Evolutionary conservation across 2,888 invertebrate species (phyloP), one percentile per base, ranked within the genome.

Genomic region (Eurois occulta): DNA sequence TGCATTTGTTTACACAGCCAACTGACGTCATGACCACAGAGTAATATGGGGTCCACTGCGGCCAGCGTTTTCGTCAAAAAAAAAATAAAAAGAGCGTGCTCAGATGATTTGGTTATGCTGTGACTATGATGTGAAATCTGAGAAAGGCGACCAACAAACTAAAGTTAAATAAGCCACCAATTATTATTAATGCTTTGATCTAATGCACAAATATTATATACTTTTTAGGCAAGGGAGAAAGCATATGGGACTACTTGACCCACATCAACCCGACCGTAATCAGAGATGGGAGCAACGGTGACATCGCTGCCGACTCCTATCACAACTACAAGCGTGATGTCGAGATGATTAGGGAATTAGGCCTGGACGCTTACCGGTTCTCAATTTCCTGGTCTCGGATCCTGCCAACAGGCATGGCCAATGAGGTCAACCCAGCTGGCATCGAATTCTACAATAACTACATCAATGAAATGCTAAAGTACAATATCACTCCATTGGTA

Each of bases 321-420:
- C 95, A 97, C 90, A 97, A 97, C 86, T 97, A 97, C 90, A 95
- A 97, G 86, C 97, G 97, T 28, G 97, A 97, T 83, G 95, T 97
- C 0, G 92, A 94, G 73, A 92, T 97, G 88, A 87, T 97, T 81
- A 91, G 93, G 64, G 92, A 96, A 82, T 88, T 97, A 2, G 95
- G 96, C 2, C 91, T 96, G 0, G 92, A 97, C 66, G 94, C 94
- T 58, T 97, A 97, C 90, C 92, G 97, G 10, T 97, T 97, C 90
- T 97, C 97, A 0, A 89, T 97, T 24, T 96, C 97, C 6, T 98
- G 98, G 98, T 82, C 97, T 1, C 93, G 98, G 71, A 95, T 98
- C 48, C 91, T 98, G 13, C 97, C 98, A 0, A 96, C 95, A 58
- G 97, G 97, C n/a, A 93, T 95, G 46, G 71, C 94, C 1, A 95